Percentiles rank a stretch among this genome's conserved stretches.
phyloP scores from a whole-genome alignment of 2,888 invertebrate genomes.

The Hirtodrosophila trivittata region DNA sequence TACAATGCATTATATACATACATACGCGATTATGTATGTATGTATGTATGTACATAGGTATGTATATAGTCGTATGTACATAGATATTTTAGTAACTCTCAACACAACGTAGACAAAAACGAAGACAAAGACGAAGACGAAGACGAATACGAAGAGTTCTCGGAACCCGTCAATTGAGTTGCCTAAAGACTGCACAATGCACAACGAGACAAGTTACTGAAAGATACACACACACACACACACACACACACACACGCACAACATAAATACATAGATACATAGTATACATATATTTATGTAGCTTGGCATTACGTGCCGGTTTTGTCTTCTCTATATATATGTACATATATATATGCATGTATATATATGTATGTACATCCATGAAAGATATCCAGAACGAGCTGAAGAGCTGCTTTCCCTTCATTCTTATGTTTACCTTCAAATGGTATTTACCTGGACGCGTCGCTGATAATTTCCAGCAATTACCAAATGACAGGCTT shows the following conservation, averaged over 20 bases:
- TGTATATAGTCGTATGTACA: background rate
- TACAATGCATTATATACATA: slow-evolving; percentile 24
- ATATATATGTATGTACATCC: slow-evolving; percentile 4
- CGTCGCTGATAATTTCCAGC: slow-evolving; percentile 22
- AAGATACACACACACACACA: slow-evolving; percentile 31
- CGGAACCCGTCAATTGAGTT: slow-evolving; percentile 57
- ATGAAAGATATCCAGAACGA: slow-evolving; percentile 8
- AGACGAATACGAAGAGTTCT: slow-evolving; percentile 40
- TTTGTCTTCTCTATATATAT: background rate
- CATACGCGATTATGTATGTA: no score
- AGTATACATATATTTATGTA: background rate
- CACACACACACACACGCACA: background rate
- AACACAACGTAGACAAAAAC: slow-evolving; percentile 2
- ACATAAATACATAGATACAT: slow-evolving; percentile 1
- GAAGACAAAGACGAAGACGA: slow-evolving; percentile 17
- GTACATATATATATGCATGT: background rate
- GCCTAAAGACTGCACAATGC: slow-evolving; percentile 39
- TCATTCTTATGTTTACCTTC: slow-evolving; percentile 31
- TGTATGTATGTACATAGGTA: slow-evolving; percentile 3
- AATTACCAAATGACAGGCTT: slow-evolving; percentile 20
- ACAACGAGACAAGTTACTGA: slow-evolving; percentile 52
- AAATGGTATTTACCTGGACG: slow-evolving; percentile 42
- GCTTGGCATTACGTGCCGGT: background rate
- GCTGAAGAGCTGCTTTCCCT: slow-evolving; percentile 41
- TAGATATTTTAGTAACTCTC: slow-evolving; percentile 25